Evolutionary conservation across 2,113 vertebrate genomes (phyloP), one percentile per base, ranked within the genome.

Genomic region (Uria lomvia): DNA sequence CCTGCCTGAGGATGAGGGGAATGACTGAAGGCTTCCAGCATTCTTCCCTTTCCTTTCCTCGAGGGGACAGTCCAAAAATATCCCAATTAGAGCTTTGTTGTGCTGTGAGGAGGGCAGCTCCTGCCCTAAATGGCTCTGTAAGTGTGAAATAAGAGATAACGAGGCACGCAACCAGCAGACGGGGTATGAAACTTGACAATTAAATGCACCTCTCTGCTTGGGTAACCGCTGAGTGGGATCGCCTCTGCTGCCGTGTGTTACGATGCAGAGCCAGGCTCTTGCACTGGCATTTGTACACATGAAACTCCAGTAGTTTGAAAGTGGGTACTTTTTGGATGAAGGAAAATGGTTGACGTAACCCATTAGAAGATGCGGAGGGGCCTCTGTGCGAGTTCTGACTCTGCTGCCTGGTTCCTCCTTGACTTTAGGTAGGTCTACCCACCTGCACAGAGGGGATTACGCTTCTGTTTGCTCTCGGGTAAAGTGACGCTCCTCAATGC

Each of bases 401-500:
- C 49, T 90, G 53, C 62, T 34, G 5, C 38, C 12, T 27, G 6
- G 27, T 52, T 68, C 32, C 13, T 55, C 20, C 47, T 47, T 56
- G 49, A 21, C 30, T 55, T 49, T 8, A 42, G 40, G 49, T 40
- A 15, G 30, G 17, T 42, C 42, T 62, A 3, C 34, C 38, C 27
- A 6, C 21, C 40, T 45, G 15, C 4, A 3, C 8, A 8, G 58
- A 27, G 17, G 56, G 5, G 12, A 9, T 29, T 5, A 9, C 18
- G 27, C 20, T 21, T 56, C 42, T 4, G 5, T 50, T 58, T 5
- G 29, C 30, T 42, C 52, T 11, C 30, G 1, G 15, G 30, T 12
- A 5, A 55, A 49, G 30, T 0, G 2, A 12, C 29, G 23, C 8
- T 17, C 11, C 4, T 11, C 22, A 14, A 3, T 0, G 18, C 11